phyloP scores from a whole-genome alignment of 1,140 invertebrate species.

The Anastrepha obliqua region DNA sequence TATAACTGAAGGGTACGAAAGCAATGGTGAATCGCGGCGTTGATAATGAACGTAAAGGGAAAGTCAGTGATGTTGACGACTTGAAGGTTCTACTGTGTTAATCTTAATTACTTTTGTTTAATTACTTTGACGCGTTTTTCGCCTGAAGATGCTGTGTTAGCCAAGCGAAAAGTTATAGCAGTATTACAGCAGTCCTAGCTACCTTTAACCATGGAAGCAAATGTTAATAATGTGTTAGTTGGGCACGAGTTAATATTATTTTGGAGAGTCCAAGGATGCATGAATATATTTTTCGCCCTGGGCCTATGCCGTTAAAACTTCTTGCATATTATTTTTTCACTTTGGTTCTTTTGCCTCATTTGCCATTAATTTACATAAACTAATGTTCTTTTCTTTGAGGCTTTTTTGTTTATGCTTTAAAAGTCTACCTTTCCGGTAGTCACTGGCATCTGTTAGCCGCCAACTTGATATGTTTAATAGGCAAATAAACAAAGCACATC shows the following conservation, averaged over 20 bases:
- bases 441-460: neutral
- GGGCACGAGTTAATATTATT: neutral
- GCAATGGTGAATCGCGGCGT: neutral
- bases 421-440: neutral
- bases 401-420: neutral
- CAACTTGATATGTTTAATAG: neutral
- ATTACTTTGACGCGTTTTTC: constrained; percentile 70
- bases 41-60: neutral
- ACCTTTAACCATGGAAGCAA: neutral
- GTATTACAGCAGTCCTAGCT: neutral
- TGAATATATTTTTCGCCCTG: neutral
- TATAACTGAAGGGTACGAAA: neutral
- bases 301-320: neutral
- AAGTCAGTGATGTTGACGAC: constrained; percentile 62
- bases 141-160: neutral
- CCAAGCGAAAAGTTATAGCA: neutral
- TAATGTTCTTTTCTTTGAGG: neutral
- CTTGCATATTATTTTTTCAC: neutral
- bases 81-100: constrained; percentile 69
- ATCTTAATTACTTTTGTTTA: constrained; percentile 74
- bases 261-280: neutral
- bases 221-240: no score
- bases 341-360: neutral
- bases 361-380: constrained; percentile 17
- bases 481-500: neutral